Evolutionary conservation across 1,140 invertebrate species (phyloP).

Genomic region (Aethina tumida): DNA sequence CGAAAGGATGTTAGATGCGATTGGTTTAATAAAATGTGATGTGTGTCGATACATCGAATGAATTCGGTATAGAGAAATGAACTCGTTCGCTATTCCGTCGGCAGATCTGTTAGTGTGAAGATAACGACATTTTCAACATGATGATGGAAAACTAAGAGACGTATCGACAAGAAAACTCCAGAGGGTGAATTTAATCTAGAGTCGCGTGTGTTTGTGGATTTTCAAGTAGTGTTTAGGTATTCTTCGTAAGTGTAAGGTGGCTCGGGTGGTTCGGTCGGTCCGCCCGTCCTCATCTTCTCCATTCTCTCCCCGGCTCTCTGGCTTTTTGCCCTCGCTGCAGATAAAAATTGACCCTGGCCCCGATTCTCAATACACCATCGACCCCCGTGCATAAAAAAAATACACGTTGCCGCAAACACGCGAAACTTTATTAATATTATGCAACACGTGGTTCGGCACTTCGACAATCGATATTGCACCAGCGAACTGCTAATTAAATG

Average conservation of each 20-base stretch:
- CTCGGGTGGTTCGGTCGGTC: slow-evolving; percentile 26
- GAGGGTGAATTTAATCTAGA: slow-evolving; percentile 35
- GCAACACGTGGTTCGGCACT: too few relatives aligned
- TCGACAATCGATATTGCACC: too few relatives aligned
- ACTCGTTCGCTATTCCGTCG: slow-evolving; percentile 23
- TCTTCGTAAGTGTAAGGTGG: slow-evolving; percentile 27
- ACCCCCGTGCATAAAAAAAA: too few relatives aligned
- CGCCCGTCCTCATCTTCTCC: slow-evolving; percentile 20
- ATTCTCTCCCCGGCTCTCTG: too few relatives aligned
- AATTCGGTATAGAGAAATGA: slow-evolving; percentile 13
- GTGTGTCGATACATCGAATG: slow-evolving; percentile 15
- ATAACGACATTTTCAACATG: slow-evolving; percentile 35
- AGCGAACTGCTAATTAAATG: too few relatives aligned
- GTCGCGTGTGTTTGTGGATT: slow-evolving; percentile 31
- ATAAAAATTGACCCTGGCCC: too few relatives aligned
- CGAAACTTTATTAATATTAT: too few relatives aligned
- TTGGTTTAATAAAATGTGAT: slow-evolving; percentile 18
- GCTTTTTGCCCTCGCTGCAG: too few relatives aligned
- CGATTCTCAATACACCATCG: too few relatives aligned
- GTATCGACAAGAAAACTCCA: slow-evolving; percentile 35
- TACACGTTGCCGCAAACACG: too few relatives aligned
- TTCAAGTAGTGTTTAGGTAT: slow-evolving; percentile 37
- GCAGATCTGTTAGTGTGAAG: slow-evolving; percentile 28
- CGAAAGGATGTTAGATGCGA: slow-evolving; percentile 10
- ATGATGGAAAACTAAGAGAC: slow-evolving; percentile 34